Conservation (phyloP, 2,797 vertebrate genomes). For the Philypnodon macrostomus region DNA sequence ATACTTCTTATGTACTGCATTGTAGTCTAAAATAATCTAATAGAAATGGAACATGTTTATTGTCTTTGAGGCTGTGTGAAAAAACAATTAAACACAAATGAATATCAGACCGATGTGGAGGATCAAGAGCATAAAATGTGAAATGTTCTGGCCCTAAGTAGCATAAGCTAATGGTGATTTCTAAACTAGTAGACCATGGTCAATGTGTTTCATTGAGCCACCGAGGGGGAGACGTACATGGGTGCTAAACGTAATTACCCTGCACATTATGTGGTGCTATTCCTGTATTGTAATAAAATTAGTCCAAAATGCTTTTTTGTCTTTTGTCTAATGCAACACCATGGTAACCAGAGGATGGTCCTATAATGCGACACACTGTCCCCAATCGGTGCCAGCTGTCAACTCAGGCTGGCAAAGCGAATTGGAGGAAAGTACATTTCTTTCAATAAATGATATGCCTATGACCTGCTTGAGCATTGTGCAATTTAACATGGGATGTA, state of each 20-base stretch:
- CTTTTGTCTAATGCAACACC: conserved; percentile 71
- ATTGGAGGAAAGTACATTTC: conserved; percentile 69
- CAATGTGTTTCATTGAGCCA: conserved; percentile 89
- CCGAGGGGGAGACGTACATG: conserved; percentile 80
- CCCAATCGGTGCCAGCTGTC: conserved; percentile 69
- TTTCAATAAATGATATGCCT: conserved; percentile 67
- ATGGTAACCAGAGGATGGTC: conserved; percentile 65
- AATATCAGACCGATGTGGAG: conserved; percentile 87
- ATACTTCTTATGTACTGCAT: no score
- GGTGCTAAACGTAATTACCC: conserved; percentile 97
- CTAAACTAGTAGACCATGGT: conserved; percentile 96
- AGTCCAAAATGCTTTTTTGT: conserved; percentile 78
- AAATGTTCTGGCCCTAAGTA: conserved; percentile 98
- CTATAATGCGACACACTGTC: conserved; percentile 67
- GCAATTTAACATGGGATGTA: conserved; percentile 60
- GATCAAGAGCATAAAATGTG: conserved; percentile 98
- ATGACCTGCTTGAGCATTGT: conserved; percentile 62
- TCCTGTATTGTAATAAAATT: conserved; percentile 84
- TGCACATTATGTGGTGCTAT: conserved; percentile 87
- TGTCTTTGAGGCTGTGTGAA: conserved; percentile 74
- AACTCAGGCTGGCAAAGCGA: conserved; percentile 72
- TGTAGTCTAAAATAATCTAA: no score
- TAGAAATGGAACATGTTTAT: no score
- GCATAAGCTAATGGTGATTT: conserved; percentile 98
- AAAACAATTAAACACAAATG: conserved; percentile 92